phyloP scores from a whole-genome alignment of 1,140 invertebrate genomes.

The Maniola jurtina region DNA sequence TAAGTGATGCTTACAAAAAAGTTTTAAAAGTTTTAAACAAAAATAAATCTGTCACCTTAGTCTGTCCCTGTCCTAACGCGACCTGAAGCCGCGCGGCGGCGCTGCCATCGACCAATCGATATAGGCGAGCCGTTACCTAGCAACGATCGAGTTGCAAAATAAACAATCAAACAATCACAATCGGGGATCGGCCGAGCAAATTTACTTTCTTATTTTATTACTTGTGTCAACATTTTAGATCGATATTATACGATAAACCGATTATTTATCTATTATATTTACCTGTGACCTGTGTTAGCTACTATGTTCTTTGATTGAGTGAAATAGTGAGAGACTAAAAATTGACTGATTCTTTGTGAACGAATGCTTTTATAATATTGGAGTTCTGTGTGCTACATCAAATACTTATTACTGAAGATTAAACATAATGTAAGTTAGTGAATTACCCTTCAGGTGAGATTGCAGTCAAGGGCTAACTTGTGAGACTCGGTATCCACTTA shows the following conservation, averaged over 20 bases:
- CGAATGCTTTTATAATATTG: too few species aligned
- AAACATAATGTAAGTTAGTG: too few species aligned
- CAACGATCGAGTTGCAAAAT: constrained; percentile 79
- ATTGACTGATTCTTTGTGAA: too few species aligned
- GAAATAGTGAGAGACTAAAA: not conserved
- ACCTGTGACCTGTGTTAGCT: constrained; percentile 41
- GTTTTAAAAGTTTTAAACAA: too few species aligned
- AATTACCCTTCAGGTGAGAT: too few species aligned
- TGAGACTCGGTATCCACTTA: too few species aligned
- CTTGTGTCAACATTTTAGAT: constrained; percentile 75
- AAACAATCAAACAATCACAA: constrained; percentile 79
- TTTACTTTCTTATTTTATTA: constrained; percentile 79
- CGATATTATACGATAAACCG: constrained; percentile 62
- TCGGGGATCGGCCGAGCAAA: constrained; percentile 63
- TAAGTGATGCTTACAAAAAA: too few species aligned
- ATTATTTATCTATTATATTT: constrained; percentile 41
- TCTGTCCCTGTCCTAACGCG: constrained; percentile 36
- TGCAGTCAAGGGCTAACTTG: too few species aligned
- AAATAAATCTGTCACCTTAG: not conserved
- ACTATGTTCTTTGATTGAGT: constrained; percentile 58
- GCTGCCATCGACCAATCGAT: constrained; percentile 73
- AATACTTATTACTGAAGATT: too few species aligned
- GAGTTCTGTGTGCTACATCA: too few species aligned
- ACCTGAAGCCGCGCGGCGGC: constrained; percentile 47
- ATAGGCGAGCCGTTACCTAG: constrained; percentile 67